Base-by-base conservation (phyloP, 2,888 invertebrate genomes). In the Habroteleia sp. region DNA sequence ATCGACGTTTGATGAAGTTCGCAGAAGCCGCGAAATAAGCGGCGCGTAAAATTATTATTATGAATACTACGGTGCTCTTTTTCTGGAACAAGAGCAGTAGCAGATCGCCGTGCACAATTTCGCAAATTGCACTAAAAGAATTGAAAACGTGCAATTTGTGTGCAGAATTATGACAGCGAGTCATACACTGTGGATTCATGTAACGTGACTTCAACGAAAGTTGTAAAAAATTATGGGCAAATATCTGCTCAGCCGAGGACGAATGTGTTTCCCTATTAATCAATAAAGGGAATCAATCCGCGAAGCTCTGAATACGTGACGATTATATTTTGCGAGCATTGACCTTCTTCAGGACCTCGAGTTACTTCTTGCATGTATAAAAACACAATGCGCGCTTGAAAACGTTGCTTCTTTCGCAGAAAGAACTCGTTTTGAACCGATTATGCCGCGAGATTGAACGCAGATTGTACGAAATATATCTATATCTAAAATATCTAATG, bases 251-350 rank as follows among this genome's bases (percentile, higher is more conserved):
- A 14, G 20, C 5, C 17, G 39, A 17, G 54, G 35, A 58, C 27
- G 48, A 46, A 39, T 27, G 62, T 27, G 39, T 29, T 52, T 35
- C 23, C 23, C 48, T 16, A 42, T 60, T 52, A 42, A 68, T 68
- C 58, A 50, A 68, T 58, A 42, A 39, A 56, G 29, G 14, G 14
- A 69, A 37, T 60, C 52, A 42, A 69, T 69, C n/a, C 37, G 58
- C 23, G 35, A 13, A 1, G 20, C 14, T 14, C 4, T 11, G 46
- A 16, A 31, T 39, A 58, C 68, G 68, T 52, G 68, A 69, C 60
- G 33, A 20, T 37, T 58, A 27, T 68, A 50, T 68, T 50, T 27
- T 33, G 39, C 56, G 48, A 31, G 17, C 42, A 29, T 42, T 42
- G 58, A 69, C 68, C 48, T 65, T 44, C 52, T 27, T 20, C 33